Conservation (phyloP, 2,113 vertebrate genomes). For the Apodemus sylvaticus region DNA sequence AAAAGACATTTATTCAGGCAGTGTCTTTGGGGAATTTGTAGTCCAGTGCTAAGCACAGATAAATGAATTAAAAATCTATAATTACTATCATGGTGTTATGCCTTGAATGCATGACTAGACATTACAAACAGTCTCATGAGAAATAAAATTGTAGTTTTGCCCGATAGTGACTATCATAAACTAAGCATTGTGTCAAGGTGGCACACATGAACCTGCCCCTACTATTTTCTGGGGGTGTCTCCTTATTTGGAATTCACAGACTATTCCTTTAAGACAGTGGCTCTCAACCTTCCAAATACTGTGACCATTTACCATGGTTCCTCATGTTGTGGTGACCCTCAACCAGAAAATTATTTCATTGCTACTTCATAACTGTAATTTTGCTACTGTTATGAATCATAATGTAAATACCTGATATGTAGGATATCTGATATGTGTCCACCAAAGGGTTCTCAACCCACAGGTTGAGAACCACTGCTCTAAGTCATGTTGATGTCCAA, state of each 20-base stretch:
- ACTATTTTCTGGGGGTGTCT: neutral
- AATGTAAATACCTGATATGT: neutral
- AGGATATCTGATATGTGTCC: neutral
- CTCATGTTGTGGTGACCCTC: neutral
- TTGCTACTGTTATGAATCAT: neutral
- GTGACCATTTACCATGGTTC: neutral
- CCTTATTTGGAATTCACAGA: neutral
- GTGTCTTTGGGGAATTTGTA: constrained; percentile 54
- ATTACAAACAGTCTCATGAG: constrained; percentile 16
- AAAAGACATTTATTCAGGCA: constrained; percentile 48
- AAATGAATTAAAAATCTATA: constrained; percentile 58
- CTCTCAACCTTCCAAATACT: neutral
- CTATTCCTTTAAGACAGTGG: neutral
- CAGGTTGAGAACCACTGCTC: neutral
- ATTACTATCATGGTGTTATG: constrained; percentile 3
- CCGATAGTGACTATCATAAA: neutral
- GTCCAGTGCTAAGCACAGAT: constrained; percentile 49
- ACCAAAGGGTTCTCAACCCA: neutral
- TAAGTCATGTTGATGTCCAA: neutral
- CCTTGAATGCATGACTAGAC: neutral
- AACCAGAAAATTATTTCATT: neutral
- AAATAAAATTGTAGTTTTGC: constrained; percentile 19
- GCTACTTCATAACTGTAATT: neutral
- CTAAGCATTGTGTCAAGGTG: neutral
- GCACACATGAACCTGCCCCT: neutral